Evolutionary conservation across 2,797 vertebrate species (phyloP).

Genomic region (Spinus pinus): DNA sequence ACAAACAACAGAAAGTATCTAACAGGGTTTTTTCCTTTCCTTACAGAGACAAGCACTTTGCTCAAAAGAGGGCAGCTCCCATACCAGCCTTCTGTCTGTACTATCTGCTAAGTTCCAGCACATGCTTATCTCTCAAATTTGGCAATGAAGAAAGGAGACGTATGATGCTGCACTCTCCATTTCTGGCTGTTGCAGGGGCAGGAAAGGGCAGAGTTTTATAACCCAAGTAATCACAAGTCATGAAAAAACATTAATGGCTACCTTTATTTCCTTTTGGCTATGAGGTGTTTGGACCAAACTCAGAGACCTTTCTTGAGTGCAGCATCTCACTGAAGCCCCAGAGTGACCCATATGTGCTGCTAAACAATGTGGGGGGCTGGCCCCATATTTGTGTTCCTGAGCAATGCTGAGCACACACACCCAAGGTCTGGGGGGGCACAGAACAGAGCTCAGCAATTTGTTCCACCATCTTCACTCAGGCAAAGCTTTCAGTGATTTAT

Average conservation of each 20-base stretch:
- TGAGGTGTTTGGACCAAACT: not conserved
- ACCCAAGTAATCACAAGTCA: not conserved
- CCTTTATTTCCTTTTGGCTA: not conserved
- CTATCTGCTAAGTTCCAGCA: not conserved
- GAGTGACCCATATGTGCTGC: not conserved
- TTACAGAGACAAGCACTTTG: slow-evolving; percentile 44
- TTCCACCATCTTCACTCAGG: not conserved
- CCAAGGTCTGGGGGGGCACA: not conserved
- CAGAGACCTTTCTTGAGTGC: not conserved
- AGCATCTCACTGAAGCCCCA: not conserved
- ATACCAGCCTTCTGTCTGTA: not conserved
- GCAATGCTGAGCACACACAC: not conserved
- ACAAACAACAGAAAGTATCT: slow-evolving; percentile 43
- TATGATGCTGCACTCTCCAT: not conserved
- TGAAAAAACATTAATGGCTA: not conserved
- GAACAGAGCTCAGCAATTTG: not conserved
- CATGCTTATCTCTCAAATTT: not conserved
- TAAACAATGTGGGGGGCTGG: not conserved
- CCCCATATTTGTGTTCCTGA: not conserved
- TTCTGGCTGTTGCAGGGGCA: not conserved
- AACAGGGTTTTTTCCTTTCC: slow-evolving; percentile 33
- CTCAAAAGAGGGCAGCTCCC: not conserved
- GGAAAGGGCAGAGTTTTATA: not conserved
- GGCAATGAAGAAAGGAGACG: not conserved
- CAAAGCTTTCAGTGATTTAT: not conserved